phyloP scores from a whole-genome alignment of 1,140 invertebrate genomes.

The Drosophila oshimai region DNA sequence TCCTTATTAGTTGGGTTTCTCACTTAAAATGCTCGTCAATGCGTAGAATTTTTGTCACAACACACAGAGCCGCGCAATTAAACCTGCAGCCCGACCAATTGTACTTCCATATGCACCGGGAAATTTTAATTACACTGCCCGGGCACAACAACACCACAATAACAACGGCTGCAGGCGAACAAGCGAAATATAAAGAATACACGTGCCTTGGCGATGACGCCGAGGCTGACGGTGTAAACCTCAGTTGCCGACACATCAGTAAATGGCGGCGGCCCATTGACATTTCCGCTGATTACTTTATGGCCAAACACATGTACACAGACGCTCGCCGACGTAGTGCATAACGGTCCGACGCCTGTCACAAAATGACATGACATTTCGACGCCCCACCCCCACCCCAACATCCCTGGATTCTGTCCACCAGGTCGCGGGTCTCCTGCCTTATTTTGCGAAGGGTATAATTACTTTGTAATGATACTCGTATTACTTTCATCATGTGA shows the following conservation, averaged over 20 bases:
- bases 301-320: conserved; percentile 43
- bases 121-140: conserved; percentile 74
- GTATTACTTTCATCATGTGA: not conserved
- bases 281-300: conserved; percentile 81
- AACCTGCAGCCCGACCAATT: conserved; percentile 50
- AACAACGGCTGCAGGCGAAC: conserved; percentile 14
- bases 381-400: conserved; percentile 17
- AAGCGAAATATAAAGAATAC: conserved; percentile 17
- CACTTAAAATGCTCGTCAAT: conserved; percentile 40
- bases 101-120: conserved; percentile 53
- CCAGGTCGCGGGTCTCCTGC: not conserved
- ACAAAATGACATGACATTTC: conserved; percentile 72
- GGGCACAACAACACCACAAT: conserved; percentile 17
- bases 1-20: conserved; percentile 3
- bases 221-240: conserved; percentile 60
- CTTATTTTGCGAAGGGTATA: conserved; percentile 22
- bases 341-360: conserved; percentile 66
- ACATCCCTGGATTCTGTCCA: not conserved
- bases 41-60: conserved; percentile 48
- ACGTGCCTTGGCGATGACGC: conserved; percentile 37
- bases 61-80: conserved; percentile 51
- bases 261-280: conserved; percentile 78
- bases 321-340: not conserved
- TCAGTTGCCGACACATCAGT: conserved; percentile 76
- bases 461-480: conserved; percentile 41